phyloP scores from a whole-genome alignment of 2,797 vertebrate species.

The Graptemys geographica region DNA sequence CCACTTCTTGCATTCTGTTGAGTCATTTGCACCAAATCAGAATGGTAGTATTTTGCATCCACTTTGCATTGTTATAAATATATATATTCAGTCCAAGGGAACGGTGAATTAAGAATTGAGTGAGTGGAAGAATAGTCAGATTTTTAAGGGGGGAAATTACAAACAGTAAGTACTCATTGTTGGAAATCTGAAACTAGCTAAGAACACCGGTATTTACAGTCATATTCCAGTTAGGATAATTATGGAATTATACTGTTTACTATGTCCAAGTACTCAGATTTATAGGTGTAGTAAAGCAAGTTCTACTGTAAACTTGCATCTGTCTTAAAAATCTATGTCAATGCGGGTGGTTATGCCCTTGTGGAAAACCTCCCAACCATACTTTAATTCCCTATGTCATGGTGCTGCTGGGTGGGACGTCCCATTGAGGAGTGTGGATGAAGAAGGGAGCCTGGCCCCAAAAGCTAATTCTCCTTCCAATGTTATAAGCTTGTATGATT shows the following conservation, averaged over 20 bases:
- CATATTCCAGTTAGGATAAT: background rate
- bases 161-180: background rate
- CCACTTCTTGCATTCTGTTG: background rate
- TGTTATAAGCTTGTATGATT: no score
- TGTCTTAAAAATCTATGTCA: background rate
- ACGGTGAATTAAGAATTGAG: background rate
- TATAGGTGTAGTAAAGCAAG: background rate
- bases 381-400: background rate
- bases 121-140: background rate
- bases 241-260: background rate
- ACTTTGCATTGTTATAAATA: background rate
- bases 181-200: background rate
- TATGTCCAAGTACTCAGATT: background rate
- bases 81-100: background rate
- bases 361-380: background rate
- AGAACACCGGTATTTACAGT: background rate
- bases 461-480: no score
- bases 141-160: background rate
- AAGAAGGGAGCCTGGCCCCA: no score
- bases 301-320: background rate
- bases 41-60: background rate
- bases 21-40: background rate
- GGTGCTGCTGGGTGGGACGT: no score
- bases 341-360: background rate
- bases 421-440: no score